phyloP scores from a whole-genome alignment of 2,113 vertebrate genomes.

The Synchiropus splendidus region DNA sequence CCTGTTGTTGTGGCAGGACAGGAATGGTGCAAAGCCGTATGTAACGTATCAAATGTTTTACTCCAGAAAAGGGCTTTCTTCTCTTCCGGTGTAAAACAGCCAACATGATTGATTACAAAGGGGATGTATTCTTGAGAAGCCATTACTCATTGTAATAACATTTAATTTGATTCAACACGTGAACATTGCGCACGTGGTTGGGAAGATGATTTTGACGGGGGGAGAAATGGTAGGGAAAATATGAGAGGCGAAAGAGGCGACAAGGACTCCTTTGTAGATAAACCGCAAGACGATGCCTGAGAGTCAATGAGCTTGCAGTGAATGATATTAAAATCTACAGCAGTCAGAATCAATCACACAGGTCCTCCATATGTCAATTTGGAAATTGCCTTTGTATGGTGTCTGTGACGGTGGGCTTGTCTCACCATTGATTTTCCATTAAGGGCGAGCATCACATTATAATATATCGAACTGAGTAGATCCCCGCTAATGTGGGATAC shows the following conservation, averaged over 20 bases:
- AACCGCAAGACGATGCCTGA: constrained; percentile 49
- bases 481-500: constrained; percentile 50
- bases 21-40: neutral
- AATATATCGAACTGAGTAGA: constrained; percentile 62
- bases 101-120: constrained; percentile 14
- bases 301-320: constrained; percentile 62
- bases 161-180: constrained; percentile 14
- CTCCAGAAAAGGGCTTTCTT: neutral
- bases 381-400: constrained; percentile 66
- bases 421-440: constrained; percentile 70
- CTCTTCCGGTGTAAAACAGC: neutral
- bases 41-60: too few species aligned
- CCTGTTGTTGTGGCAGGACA: constrained; percentile 9
- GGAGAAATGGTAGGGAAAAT: constrained; percentile 5
- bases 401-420: constrained; percentile 59
- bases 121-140: constrained; percentile 8
- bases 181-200: neutral
- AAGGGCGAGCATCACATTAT: constrained; percentile 63
- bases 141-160: constrained; percentile 18
- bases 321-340: constrained; percentile 63
- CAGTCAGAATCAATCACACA: constrained; percentile 66
- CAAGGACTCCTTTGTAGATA: constrained; percentile 54
- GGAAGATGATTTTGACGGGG: constrained; percentile 2
- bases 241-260: constrained; percentile 31
- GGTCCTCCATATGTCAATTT: constrained; percentile 61